Evolutionary conservation across 53 echinoderm and acorn worm genomes (phyloP).

Genomic region (Astropecten irregularis): DNA sequence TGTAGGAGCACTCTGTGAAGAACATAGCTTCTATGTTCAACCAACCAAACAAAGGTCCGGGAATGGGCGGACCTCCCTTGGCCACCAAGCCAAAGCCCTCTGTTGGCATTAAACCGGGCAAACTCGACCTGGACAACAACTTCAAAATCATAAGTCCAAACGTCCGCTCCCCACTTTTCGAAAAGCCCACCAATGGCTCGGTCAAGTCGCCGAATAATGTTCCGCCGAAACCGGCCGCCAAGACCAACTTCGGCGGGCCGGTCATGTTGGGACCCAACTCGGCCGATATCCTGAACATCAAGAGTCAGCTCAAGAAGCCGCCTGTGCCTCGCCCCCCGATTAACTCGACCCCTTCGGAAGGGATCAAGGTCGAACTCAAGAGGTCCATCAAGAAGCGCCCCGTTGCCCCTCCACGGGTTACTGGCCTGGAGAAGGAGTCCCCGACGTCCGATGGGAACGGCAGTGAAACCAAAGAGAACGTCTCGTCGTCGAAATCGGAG

Average conservation of each 20-base stretch:
- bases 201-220: constrained; percentile 6
- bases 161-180: not conserved
- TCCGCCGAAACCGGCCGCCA: not conserved
- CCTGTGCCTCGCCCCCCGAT: not conserved
- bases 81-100: constrained; percentile 27
- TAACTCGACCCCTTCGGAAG: not conserved
- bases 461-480: constrained; percentile 18
- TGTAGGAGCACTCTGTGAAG: constrained; percentile 49
- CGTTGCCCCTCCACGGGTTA: not conserved
- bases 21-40: constrained; percentile 46
- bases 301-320: constrained; percentile 9
- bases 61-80: not conserved
- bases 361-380: constrained; percentile 11
- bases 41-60: not conserved
- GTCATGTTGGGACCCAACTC: constrained; percentile 4
- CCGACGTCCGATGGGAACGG: not conserved
- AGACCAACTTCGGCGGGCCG: constrained; percentile 2
- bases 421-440: not conserved
- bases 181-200: constrained; percentile 14
- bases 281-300: constrained; percentile 29
- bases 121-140: constrained; percentile 15
- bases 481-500: constrained; percentile 22
- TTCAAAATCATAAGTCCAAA: constrained; percentile 12
- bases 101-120: constrained; percentile 5
- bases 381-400: constrained; percentile 18